These are phyloP conservation scores for Solenopsis fugax DNA, from an alignment of 1,140 invertebrate species.

Conservation along the genomic window DNA sequence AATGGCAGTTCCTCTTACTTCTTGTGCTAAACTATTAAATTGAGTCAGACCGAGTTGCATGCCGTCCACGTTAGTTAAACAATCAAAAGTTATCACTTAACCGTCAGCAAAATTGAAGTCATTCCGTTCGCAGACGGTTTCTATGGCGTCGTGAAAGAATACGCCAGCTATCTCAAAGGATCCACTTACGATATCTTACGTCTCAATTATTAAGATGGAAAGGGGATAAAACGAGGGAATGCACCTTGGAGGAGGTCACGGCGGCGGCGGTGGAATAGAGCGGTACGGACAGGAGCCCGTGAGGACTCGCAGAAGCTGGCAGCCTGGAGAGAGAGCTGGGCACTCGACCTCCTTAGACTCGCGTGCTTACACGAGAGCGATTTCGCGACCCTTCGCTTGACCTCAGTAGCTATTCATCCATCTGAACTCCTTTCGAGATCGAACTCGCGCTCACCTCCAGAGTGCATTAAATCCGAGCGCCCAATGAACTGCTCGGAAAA, in stretches of 20 bases:
- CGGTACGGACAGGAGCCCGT: background rate
- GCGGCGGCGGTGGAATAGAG: conserved; percentile 35
- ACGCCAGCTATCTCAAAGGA: background rate
- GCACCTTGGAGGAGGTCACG: conserved; percentile 35
- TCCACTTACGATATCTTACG: conserved; percentile 61
- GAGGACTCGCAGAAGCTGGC: conserved; percentile 58
- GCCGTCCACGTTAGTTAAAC: background rate
- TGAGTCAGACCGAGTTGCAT: background rate
- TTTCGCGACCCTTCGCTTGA: conserved; percentile 58
- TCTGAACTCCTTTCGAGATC: conserved; percentile 54
- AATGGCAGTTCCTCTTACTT: too few species aligned
- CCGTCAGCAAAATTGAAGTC: background rate
- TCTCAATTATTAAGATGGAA: conserved; percentile 73
- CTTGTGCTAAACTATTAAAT: background rate
- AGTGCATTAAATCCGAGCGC: conserved; percentile 38
- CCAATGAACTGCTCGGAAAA: background rate
- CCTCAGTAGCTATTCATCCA: conserved; percentile 63
- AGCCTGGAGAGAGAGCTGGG: conserved; percentile 37
- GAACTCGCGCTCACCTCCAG: background rate
- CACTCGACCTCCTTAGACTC: conserved; percentile 73
- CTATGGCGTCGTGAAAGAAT: conserved; percentile 32
- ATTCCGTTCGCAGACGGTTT: background rate
- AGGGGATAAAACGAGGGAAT: conserved; percentile 53
- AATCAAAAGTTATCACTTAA: background rate
- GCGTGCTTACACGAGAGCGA: conserved; percentile 61